phyloP scores from a whole-genome alignment of 2,888 invertebrate genomes.

The Cephus rjabovi region DNA sequence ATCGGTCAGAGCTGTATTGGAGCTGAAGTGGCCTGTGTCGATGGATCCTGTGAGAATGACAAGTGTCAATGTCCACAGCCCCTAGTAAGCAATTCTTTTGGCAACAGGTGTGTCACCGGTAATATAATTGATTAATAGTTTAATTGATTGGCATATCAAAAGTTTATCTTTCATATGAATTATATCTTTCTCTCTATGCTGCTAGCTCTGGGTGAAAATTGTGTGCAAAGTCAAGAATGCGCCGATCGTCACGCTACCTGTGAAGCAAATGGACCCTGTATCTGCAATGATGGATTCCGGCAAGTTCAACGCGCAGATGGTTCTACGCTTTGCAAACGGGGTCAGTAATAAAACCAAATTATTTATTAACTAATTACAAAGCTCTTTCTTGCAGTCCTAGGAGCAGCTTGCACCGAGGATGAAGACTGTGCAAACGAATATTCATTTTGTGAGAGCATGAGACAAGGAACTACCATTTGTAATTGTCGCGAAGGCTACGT shows the following conservation, averaged over 20 bases:
- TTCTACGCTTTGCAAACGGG: background rate
- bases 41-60: slow-evolving; percentile 12
- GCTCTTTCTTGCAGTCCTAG: background rate
- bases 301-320: background rate
- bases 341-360: background rate
- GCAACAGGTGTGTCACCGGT: background rate
- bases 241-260: background rate
- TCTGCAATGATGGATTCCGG: background rate
- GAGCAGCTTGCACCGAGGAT: background rate
- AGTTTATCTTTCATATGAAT: background rate
- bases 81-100: background rate
- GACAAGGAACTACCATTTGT: background rate
- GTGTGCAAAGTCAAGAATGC: background rate
- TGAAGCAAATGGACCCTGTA: background rate
- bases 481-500: background rate
- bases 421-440: background rate
- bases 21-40: slow-evolving; percentile 2
- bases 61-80: slow-evolving; percentile 9
- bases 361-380: background rate
- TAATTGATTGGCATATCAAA: background rate
- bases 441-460: background rate
- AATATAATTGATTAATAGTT: background rate
- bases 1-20: background rate
- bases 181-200: background rate
- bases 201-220: background rate